Evolutionary conservation across 2,797 vertebrate species (phyloP), one percentile per base, ranked within the genome.

Genomic region (Mus caroli): DNA sequence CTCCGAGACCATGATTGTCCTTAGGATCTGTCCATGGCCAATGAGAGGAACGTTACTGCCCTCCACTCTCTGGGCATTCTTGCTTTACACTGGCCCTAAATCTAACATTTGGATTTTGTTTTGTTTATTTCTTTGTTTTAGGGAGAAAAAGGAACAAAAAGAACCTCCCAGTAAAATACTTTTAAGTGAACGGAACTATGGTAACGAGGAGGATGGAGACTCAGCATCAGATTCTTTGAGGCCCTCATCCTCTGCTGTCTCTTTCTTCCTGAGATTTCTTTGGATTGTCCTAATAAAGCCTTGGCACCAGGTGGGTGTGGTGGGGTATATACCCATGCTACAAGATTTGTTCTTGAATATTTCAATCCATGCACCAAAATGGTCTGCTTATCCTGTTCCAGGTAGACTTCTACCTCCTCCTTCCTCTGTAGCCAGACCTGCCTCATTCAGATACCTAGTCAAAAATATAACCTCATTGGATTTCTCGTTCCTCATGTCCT

Each of bases 331-430:
- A 80, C 4, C 26, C 62, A 87, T 17, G 54, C 1, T 46, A 67
- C 19, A 34, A 69, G 37, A 79, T 88, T 95, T 62, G 60, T 60
- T 73, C 62, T 46, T 28, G 34, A 78, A n/a, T 95, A 73, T 88
- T 95, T 92, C 88, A 95, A 56, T 76, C 40, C 52, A 0, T 22
- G 50, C 37, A 95, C 2, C 56, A 75, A 84, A 87, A 88, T 64
- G 43, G 19, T 60, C 62, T 78, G 37, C 54, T 90, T 75, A 88
- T n/a, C 37, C 10, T 4, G 0, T 56, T 93, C n/a, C n/a, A 40
- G 31, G 62, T 11, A 5, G 6, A 37, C 80, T 90, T 79, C 40
- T 78, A 60, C 67, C 10, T 4, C 37, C 15, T 40, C 17, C 43
- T 40, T 60, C 37, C 22, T 60, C 64, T 40, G 13, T 8, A 34